phyloP scores from a whole-genome alignment of 1,140 invertebrate genomes.

The Mamestra configurata region DNA sequence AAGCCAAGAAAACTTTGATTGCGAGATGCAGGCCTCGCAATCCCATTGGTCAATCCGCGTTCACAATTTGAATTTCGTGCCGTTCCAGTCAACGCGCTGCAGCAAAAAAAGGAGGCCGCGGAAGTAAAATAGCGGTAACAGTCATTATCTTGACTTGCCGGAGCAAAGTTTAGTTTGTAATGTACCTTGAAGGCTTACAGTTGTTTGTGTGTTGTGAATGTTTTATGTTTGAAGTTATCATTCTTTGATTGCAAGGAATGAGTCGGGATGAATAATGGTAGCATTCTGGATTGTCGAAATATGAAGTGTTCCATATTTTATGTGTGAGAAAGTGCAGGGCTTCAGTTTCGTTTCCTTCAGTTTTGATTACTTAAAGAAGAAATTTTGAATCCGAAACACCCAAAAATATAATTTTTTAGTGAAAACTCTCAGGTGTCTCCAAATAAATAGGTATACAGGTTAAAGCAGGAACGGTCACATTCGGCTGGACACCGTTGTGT shows the following conservation, averaged over 20 bases:
- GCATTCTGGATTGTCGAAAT: not conserved
- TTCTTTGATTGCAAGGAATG: not conserved
- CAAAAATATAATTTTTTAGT: too few species aligned
- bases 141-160: slow-evolving; percentile 29
- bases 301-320: too few species aligned
- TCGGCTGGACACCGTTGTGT: not conserved
- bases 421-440: too few species aligned
- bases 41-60: slow-evolving; percentile 66
- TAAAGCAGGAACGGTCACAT: not conserved
- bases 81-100: slow-evolving; percentile 77
- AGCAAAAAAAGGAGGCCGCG: slow-evolving; percentile 68
- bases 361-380: too few species aligned
- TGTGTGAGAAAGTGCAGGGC: not conserved
- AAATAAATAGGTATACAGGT: not conserved
- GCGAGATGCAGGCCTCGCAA: slow-evolving; percentile 69
- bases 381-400: too few species aligned
- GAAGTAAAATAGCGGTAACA: slow-evolving; percentile 35
- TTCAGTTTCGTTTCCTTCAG: too few species aligned
- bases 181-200: slow-evolving; percentile 16
- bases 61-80: slow-evolving; percentile 60
- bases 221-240: not conserved
- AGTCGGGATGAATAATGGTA: too few species aligned
- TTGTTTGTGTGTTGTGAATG: not conserved
- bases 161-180: slow-evolving; percentile 18
- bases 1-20: slow-evolving; percentile 64